Evolutionary conservation across 2,888 invertebrate species (phyloP).

Genomic region (Neria commutata): DNA sequence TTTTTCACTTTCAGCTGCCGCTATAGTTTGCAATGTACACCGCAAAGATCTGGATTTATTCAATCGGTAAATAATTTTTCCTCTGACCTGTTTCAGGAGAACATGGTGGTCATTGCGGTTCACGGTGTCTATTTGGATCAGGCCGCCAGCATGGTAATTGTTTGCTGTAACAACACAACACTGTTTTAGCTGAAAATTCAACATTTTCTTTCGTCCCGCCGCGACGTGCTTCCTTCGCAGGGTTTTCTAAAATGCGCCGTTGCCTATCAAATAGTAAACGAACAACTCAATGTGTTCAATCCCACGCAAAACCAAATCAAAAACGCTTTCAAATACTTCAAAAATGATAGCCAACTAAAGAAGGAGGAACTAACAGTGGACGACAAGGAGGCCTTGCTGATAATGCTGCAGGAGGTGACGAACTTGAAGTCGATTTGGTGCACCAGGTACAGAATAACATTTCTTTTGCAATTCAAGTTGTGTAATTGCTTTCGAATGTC

Average conservation of each 20-base stretch:
- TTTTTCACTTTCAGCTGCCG: slow-evolving; percentile 40
- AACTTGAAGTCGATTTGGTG: slow-evolving; percentile 52
- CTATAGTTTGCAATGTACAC: slow-evolving; percentile 35
- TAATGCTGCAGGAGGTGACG: slow-evolving; percentile 50
- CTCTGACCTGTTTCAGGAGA: slow-evolving; percentile 30
- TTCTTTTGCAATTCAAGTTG: not conserved
- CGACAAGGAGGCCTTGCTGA: slow-evolving; percentile 46
- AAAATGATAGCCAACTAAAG: slow-evolving; percentile 21
- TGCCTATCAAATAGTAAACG: slow-evolving; percentile 48
- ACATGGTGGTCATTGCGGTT: slow-evolving; percentile 36
- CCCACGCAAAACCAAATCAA: slow-evolving; percentile 42
- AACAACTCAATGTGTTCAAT: slow-evolving; percentile 46
- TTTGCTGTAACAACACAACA: no score
- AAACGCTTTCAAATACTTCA: slow-evolving; percentile 44
- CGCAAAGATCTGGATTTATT: not conserved
- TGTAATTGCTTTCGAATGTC: no score
- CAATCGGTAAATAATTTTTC: not conserved
- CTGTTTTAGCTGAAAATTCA: no score
- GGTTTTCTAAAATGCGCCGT: slow-evolving; percentile 41
- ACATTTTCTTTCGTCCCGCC: no score
- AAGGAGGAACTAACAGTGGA: slow-evolving; percentile 33
- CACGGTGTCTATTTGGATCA: slow-evolving; percentile 39
- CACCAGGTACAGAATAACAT: slow-evolving; percentile 29
- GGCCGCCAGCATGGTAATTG: slow-evolving; percentile 36
- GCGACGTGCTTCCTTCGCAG: no score